Percentiles rank a stretch among this genome's conserved stretches.
phyloP scores from a whole-genome alignment of 1,140 invertebrate genomes.

The Gonioctena quinquepunctata region DNA sequence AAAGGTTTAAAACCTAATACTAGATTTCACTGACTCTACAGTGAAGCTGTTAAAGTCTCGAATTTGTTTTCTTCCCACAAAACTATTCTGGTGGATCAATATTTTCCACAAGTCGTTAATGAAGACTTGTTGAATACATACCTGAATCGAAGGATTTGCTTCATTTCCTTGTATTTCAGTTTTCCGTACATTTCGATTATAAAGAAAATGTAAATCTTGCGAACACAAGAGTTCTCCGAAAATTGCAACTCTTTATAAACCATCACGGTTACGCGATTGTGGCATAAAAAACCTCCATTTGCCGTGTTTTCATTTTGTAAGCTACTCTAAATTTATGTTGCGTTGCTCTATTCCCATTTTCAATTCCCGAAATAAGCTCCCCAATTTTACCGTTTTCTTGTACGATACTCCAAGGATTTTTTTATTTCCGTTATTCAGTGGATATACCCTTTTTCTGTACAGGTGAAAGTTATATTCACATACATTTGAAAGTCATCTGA shows the following conservation, averaged over 20 bases:
- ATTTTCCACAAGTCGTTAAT: no score
- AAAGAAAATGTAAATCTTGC: not conserved
- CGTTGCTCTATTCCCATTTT: not conserved
- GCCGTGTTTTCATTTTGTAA: not conserved
- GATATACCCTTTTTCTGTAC: no score
- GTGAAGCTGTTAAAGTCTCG: no score
- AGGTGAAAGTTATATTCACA: no score
- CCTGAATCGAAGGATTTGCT: no score
- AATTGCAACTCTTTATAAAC: not conserved
- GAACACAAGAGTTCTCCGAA: not conserved
- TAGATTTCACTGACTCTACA: no score
- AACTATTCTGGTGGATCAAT: no score
- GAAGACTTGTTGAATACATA: no score
- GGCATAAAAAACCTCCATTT: not conserved
- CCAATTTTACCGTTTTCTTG: not conserved
- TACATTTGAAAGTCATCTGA: no score
- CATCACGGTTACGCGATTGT: not conserved
- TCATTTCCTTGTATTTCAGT: not conserved
- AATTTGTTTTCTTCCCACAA: no score
- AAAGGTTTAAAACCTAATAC: no score
- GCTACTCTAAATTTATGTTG: not conserved
- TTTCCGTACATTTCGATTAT: not conserved
- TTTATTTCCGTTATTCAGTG: no score
- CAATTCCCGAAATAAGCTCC: not conserved
- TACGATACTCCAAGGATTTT: not conserved